Evolutionary conservation across 2,888 invertebrate genomes (phyloP), one percentile per base, ranked within the genome.

Genomic region (Pristionchus entomophagus): DNA sequence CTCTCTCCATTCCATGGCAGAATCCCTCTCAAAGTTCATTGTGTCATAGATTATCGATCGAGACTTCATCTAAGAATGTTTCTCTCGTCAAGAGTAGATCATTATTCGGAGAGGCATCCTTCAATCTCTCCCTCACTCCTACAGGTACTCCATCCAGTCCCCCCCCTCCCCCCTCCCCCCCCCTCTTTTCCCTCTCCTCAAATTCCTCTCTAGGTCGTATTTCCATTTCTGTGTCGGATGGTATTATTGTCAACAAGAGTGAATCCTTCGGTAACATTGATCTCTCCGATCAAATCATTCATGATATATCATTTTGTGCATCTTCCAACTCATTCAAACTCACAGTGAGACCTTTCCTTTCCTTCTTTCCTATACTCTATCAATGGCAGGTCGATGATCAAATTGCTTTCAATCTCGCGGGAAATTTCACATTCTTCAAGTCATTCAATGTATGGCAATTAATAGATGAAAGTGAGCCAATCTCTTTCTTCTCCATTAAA

Each of bases 341-440:
- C 51, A 89, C 89, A 32, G 81, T 41, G 8, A 29, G 12, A 51
- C 29, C 32, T 65, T 69, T 17, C 8, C 73, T 73, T 26, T 45
- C 22, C 29, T 35, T 59, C 19, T 22, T 19, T 19, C 35, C 10
- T 45, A 19, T 41, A 38, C n/a, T 5, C 26, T n/a, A 49, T 14
- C 10, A n/a, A 19, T 90, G n/a, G n/a, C 45, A 91, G 89, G 82
- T 92, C 8, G 92, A 93, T 86, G 91, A 89, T 19, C 89, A 90
- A 81, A 85, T 84, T 41, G 89, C 89, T n/a, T 89, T 93, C 38
- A 86, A 88, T 12, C 86, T 93, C 53, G 89, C 91, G 53, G 93
- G 93, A 62, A 93, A 93, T 87, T 93, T 92, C 88, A 89, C 92
- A 5, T 93, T 93, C 81, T 93, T 93, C 87, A 87, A 90, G 53